Percentiles rank a stretch among this genome's conserved stretches.
phyloP scores from a whole-genome alignment of 1,140 invertebrate genomes.

The Ptiloglossa arizonensis region DNA sequence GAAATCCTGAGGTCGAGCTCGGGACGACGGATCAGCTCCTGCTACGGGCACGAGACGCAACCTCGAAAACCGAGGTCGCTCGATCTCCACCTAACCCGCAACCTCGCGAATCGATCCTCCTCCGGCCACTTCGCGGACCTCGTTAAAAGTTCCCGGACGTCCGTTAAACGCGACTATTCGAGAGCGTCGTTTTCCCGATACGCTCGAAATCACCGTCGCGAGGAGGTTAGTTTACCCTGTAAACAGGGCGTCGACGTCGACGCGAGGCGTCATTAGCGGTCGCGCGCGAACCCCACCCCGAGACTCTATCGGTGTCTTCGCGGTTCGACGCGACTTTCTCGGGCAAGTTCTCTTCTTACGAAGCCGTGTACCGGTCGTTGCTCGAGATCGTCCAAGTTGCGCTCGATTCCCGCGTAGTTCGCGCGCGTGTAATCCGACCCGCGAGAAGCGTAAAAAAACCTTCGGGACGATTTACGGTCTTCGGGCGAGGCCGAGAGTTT shows the following conservation, averaged over 20 bases:
- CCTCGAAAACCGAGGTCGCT: background rate
- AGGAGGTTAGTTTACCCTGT: conserved; percentile 74
- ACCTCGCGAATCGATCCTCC: conserved; percentile 7
- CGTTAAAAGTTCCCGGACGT: conserved; percentile 34
- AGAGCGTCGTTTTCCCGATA: background rate
- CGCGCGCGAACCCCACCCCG: conserved; percentile 67
- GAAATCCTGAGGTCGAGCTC: background rate
- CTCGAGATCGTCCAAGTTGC: background rate
- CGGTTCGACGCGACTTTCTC: conserved; percentile 18
- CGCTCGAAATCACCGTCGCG: conserved; percentile 10
- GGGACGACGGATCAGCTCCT: background rate
- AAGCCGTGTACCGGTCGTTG: background rate
- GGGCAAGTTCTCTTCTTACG: conserved; percentile 39
- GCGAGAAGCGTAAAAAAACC: no score
- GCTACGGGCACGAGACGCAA: background rate
- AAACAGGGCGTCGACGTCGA: conserved; percentile 75
- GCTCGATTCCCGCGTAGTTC: background rate
- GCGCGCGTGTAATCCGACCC: no score
- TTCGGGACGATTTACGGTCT: no score
- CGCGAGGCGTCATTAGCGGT: conserved; percentile 77
- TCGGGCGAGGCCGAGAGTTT: no score
- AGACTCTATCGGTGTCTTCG: background rate
- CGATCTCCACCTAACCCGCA: background rate
- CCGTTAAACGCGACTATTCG: conserved; percentile 1
- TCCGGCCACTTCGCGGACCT: background rate